Conservation (phyloP, 2,797 vertebrate species). For the Leptoclinus maculatus region DNA sequence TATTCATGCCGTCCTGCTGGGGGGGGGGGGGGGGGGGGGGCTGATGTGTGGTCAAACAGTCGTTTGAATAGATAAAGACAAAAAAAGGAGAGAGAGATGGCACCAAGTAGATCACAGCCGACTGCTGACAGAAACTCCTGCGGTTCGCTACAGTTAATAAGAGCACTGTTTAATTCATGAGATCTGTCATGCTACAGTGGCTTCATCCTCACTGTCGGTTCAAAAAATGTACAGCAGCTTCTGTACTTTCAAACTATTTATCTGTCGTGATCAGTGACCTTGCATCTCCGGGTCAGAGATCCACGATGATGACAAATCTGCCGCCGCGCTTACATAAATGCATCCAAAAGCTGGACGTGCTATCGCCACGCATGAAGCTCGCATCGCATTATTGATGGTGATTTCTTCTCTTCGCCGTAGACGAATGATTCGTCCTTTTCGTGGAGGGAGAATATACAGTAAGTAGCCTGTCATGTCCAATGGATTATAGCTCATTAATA, state of each 20-base stretch:
- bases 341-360: conserved; percentile 23
- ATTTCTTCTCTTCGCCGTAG: conserved; percentile 20
- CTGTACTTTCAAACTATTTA: conserved; percentile 52
- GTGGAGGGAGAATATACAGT: conserved; percentile 18
- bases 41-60: conserved; percentile 59
- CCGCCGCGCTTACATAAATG: conserved; percentile 23
- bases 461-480: conserved; percentile 58
- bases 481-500: conserved; percentile 70
- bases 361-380: background rate
- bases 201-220: conserved; percentile 55
- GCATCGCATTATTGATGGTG: conserved; percentile 36
- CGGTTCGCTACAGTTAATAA: conserved; percentile 67
- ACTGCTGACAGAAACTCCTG: conserved; percentile 39
- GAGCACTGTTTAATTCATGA: conserved; percentile 80
- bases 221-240: conserved; percentile 46
- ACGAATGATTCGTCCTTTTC: conserved; percentile 27
- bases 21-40: conserved; percentile 15
- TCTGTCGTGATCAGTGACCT: conserved; percentile 59
- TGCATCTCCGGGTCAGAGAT: conserved; percentile 29
- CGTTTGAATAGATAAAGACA: conserved; percentile 22
- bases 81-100: conserved; percentile 25
- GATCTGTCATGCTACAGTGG: conserved; percentile 72
- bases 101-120: conserved; percentile 42
- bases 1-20: conserved; percentile 39
- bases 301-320: conserved; percentile 21